Percentiles rank a stretch among this genome's conserved stretches.
These are phyloP conservation scores for Ophion ventricosus DNA, from an alignment of 2,888 invertebrate species.

Conservation along the genomic window DNA sequence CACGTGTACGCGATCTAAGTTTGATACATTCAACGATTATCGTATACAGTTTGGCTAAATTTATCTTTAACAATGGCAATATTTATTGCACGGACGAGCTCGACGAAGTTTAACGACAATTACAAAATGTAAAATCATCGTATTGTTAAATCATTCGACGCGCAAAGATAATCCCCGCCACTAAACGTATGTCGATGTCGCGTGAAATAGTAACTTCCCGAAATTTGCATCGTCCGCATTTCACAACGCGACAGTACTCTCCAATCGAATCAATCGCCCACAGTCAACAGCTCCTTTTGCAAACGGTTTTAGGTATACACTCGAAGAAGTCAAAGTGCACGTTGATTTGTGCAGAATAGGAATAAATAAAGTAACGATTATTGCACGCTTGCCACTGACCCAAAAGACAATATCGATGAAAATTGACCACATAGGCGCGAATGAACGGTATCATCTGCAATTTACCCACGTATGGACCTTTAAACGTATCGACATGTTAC, in stretches of 20 bases:
- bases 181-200: conserved; percentile 38
- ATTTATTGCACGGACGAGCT: background rate
- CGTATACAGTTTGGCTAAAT: conserved; percentile 9
- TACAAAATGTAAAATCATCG: background rate
- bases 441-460: background rate
- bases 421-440: background rate
- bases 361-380: background rate
- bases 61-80: conserved; percentile 1
- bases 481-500: background rate
- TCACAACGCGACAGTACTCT: conserved; percentile 3
- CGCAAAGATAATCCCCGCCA: conserved; percentile 61
- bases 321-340: background rate
- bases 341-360: background rate
- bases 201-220: conserved; percentile 16
- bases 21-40: conserved; percentile 2
- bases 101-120: background rate
- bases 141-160: conserved; percentile 31
- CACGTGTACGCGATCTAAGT: background rate
- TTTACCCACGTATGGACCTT: background rate
- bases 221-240: conserved; percentile 2
- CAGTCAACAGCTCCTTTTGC: conserved; percentile 57
- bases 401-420: background rate
- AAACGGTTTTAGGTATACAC: background rate
- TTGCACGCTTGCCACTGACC: conserved; percentile 7
- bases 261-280: conserved; percentile 4